Base-by-base conservation (phyloP, 2,888 invertebrate species). In the Chalcosyrphus nemorum region DNA sequence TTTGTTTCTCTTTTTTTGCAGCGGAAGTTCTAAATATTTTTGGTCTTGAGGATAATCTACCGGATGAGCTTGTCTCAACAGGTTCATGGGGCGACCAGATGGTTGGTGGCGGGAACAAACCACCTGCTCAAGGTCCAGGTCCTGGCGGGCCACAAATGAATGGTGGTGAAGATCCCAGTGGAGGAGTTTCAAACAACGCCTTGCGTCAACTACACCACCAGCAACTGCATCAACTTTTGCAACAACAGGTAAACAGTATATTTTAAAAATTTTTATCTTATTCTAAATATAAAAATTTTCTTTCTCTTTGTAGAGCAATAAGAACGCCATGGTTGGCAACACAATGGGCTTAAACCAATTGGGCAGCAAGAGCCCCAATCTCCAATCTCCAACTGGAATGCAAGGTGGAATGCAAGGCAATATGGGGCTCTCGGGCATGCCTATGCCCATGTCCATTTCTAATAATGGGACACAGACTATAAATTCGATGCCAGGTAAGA, bases 41-140 rank as follows among this genome's bases (percentile, higher is more conserved):
- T 91, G 96, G 96, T 92, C 93, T 97, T 92, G 97, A 97, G 92
- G 97, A 97, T 92, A 96, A 97, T 92, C 94, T 98, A 88, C 97
- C 97, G 52, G 97, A 97, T 92, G 97, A 97, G 92, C 93, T 98
- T 87, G 95, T 97, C 92, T 93, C 94, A 68, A 94, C 95, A 75
- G 94, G 94, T 87, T 94, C 89, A 84, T 96, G 96, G 96, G 94
- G 95, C 35, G 95, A 95, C 89, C 94, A 94, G 87, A 91, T 85
- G 11, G 87, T 86, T 61, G 88, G 89, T 41, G 93, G 93, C 84
- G 93, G 94, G 75, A 94, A 94, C 81, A 95, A 95, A 90, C 95
- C 95, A 86, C 95, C 95, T 19, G 95, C 95, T 17, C 95, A 95
- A 88, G 96, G 96, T 24, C 95, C 96, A 13, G 96, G 96, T 27